A percentile compares a stretch with the other conserved stretches of the same genome.
Evolutionary conservation across 2,113 vertebrate genomes (phyloP).

Genomic region (Sturnira hondurensis): DNA sequence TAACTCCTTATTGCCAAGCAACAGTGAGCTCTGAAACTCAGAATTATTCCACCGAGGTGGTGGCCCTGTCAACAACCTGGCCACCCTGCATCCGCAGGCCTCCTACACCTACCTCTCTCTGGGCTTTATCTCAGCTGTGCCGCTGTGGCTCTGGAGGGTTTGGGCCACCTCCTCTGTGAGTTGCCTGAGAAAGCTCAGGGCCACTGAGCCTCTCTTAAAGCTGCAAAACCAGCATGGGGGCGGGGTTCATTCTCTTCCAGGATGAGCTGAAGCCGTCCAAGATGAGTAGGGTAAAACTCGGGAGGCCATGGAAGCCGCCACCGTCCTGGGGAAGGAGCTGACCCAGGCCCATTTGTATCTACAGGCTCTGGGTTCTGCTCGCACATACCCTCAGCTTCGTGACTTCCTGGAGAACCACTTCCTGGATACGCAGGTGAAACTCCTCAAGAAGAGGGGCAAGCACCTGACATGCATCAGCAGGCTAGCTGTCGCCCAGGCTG

Average conservation of each 20-base stretch:
- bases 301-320: background rate
- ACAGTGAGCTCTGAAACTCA: background rate
- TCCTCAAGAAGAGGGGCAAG: background rate
- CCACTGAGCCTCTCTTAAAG: background rate
- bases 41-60: background rate
- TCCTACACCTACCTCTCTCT: background rate
- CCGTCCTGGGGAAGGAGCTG: background rate
- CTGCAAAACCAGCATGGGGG: background rate
- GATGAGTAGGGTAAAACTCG: background rate
- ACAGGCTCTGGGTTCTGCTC: background rate
- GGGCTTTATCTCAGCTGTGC: background rate
- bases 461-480: no score
- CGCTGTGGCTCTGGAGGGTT: background rate
- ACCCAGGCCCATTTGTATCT: background rate
- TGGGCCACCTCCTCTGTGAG: background rate
- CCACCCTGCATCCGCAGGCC: background rate
- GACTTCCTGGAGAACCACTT: background rate
- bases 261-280: background rate
- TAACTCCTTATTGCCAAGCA: background rate
- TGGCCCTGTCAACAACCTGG: background rate
- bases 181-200: background rate
- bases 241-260: background rate
- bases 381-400: background rate
- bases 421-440: background rate
- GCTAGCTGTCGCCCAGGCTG: background rate